Evolutionary conservation across 1,140 invertebrate species (phyloP), one percentile per base, ranked within the genome.

Genomic region (Sminthurinus signatus): DNA sequence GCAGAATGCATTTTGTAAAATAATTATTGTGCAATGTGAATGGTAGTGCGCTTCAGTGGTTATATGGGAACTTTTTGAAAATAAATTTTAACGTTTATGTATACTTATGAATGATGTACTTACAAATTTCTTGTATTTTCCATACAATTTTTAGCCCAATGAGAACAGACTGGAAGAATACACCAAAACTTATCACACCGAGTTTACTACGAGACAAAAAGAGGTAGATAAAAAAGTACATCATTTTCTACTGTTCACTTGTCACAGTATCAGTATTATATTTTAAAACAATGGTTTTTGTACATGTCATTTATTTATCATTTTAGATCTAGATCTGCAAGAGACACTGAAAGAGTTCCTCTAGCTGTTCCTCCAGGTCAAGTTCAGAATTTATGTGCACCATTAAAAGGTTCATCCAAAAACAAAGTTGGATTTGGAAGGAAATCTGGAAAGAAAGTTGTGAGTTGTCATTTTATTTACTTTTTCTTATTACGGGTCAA

Each of bases 81-180:
- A n/a, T n/a, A n/a, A n/a, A n/a, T n/a, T n/a, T n/a, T n/a, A n/a
- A n/a, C n/a, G n/a, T n/a, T n/a, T n/a, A n/a, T n/a, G n/a, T n/a
- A n/a, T n/a, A n/a, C n/a, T n/a, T n/a, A n/a, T n/a, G n/a, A n/a
- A n/a, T n/a, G n/a, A n/a, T n/a, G n/a, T n/a, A n/a, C n/a, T n/a
- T n/a, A n/a, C n/a, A n/a, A n/a, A n/a, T n/a, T n/a, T n/a, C n/a
- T n/a, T n/a, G n/a, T n/a, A n/a, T n/a, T n/a, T n/a, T n/a, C n/a
- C n/a, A n/a, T n/a, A n/a, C n/a, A n/a, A n/a, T n/a, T n/a, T n/a
- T 15, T 32, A 69, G 67, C 23, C 67, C 67, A 29, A 65, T 69
- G 62, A 62, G 54, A 19, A 28, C 52, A 17, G 67, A 68, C 43
- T 68, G 67, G 67, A 64, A 61, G 32, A 23, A 60, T 12, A 56